Base-by-base conservation (phyloP, 2,888 invertebrate genomes). In the Hylaea fasciaria region DNA sequence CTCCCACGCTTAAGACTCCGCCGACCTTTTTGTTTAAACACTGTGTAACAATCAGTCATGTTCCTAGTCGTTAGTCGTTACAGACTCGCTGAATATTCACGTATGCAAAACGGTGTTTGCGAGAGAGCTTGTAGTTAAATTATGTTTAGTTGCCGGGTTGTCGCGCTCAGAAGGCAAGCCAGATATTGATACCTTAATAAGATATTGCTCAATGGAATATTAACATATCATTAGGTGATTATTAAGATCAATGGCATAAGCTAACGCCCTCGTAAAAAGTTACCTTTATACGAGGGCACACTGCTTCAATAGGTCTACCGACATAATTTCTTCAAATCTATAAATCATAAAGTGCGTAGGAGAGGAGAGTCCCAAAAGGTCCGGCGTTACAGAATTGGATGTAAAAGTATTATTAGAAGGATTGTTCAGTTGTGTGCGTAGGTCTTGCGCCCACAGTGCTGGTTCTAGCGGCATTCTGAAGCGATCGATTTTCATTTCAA, bases 401-500 rank as follows among this genome's bases (percentile, higher is more conserved):
- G 73, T 81, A 77, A 76, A 78, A 78, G 77, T 75, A 67, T 73
- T 72, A 76, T 77, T 69, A 77, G 72, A 76, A 68, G 72, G 71
- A 79, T 80, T 81, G 78, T 80, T 82, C 70, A 76, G 71, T 63
- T 68, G 65, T 76, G 70, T 65, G 83, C 80, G 85, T 85, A 87
- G 87, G 87, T 54, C 71, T 80, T 65, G 79, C 87, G 80, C 90
- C 89, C 83, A 91, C 89, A 75, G 76, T 83, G 86, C 88, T 79
- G 85, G 88, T 89, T 87, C 76, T 76, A 79, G 80, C 78, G 72
- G 73, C 80, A 82, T 70, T 73, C 82, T 85, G 84, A 85, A 85
- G 83, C 81, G 82, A 84, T 86, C 80, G 85, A 87, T 89, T 89
- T 90, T 89, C 86, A 87, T 89, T 89, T 87, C 83, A 88, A 89